These are phyloP conservation scores for Drosophila rufa DNA, from an alignment of 1,140 invertebrate species.

Conservation along the genomic window DNA sequence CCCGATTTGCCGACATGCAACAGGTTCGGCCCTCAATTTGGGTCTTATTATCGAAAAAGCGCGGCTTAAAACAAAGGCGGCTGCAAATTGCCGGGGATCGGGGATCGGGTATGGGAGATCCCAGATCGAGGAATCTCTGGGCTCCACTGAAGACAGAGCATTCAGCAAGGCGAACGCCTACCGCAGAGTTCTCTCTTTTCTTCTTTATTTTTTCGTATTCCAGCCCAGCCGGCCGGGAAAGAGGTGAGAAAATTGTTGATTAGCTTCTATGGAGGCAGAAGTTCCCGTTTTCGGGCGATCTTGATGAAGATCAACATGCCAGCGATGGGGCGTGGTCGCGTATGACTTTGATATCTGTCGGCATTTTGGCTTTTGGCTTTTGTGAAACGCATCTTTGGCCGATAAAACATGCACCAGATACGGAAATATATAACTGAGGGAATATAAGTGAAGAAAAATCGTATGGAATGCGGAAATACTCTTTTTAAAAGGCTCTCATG, in stretches of 20 bases:
- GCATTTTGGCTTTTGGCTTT: slow-evolving; percentile 67
- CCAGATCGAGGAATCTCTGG: slow-evolving; percentile 22
- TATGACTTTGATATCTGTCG: slow-evolving; percentile 83
- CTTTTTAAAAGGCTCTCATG: background rate
- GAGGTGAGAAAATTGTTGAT: slow-evolving; percentile 85
- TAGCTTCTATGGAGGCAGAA: slow-evolving; percentile 82
- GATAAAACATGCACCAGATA: slow-evolving; percentile 48
- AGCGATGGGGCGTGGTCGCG: slow-evolving; percentile 68
- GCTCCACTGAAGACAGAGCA: slow-evolving; percentile 74
- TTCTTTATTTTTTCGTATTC: slow-evolving; percentile 15
- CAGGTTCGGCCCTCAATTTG: slow-evolving; percentile 68
- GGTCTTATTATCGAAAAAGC: slow-evolving; percentile 70
- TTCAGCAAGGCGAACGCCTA: slow-evolving; percentile 81
- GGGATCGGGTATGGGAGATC: background rate
- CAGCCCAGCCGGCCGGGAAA: slow-evolving; percentile 74
- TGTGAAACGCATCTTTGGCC: slow-evolving; percentile 48
- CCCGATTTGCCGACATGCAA: slow-evolving; percentile 82
- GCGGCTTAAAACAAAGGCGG: slow-evolving; percentile 85
- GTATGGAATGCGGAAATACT: background rate
- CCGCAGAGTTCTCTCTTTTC: slow-evolving; percentile 55
- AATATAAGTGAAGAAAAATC: background rate
- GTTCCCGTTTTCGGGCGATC: slow-evolving; percentile 50
- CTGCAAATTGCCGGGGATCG: slow-evolving; percentile 47
- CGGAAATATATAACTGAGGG: slow-evolving; percentile 52
- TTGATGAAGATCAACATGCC: slow-evolving; percentile 84